Conservation (phyloP, 2,113 vertebrate species). For the Onychorhynchus coronatus region DNA sequence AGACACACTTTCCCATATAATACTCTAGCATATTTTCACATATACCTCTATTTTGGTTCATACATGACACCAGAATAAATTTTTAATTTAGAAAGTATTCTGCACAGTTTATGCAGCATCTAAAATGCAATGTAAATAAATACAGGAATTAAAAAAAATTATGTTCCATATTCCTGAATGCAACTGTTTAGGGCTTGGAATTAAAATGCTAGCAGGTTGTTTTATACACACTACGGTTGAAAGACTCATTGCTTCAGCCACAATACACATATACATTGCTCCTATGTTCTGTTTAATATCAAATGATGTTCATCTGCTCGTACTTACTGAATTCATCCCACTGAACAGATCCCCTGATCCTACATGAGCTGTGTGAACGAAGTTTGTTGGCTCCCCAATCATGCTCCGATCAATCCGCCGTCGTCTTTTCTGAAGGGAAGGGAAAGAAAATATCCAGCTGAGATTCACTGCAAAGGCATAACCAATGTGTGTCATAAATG, state of each 20-base stretch:
- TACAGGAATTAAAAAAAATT: fast-evolving
- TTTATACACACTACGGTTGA: not conserved
- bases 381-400: constrained; percentile 91
- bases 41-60: not conserved
- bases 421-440: constrained; percentile 79
- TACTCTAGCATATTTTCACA: not conserved
- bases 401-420: constrained; percentile 87
- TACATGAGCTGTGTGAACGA: constrained; percentile 89
- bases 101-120: not conserved
- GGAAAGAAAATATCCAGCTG: not conserved
- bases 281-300: not conserved
- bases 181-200: not conserved
- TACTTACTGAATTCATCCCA: constrained; percentile 86
- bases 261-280: not conserved
- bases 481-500: not conserved
- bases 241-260: not conserved
- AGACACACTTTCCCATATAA: not conserved
- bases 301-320: not conserved
- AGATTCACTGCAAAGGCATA: not conserved
- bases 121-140: not conserved
- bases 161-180: not conserved
- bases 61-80: not conserved
- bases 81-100: not conserved
- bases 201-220: not conserved
- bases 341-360: constrained; percentile 89